Base-by-base conservation (phyloP, 2,888 invertebrate genomes). In the Ferdinandea cuprea region DNA sequence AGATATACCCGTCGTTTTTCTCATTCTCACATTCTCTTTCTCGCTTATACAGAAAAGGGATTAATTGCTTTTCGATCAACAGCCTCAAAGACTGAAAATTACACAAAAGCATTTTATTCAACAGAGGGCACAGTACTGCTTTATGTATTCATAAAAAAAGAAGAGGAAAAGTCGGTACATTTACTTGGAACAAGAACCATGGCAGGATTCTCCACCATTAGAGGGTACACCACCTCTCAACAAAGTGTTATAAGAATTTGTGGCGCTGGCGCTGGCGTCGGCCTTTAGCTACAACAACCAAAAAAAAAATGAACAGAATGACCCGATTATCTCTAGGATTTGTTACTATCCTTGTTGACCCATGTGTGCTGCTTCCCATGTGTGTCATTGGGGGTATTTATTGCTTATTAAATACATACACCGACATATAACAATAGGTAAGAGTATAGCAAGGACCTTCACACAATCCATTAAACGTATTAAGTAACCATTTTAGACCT, bases 81-180 rank as follows among this genome's bases (percentile, higher is more conserved):
- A 63, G 48, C 37, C 48, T 63, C 63, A 63, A 63, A 63, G 48
- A 48, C 48, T 35, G 28, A 28, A 63, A 25, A 63, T 50, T 63
- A 48, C 48, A 63, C 73, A 79, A 73, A 73, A 79, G 68, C 65
- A 3, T 66, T 66, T n/a, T 46, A 68, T 79, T 52, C 48, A 68
- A 79, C 40, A 61, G 54, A 46, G 46, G 52, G 35, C 50, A 59
- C n/a, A 44, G 35, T 50, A 59, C 15, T 35, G 8, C 11, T 40
- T 11, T 4, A 46, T 4, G 13, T 28, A 52, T 9, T 5, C 30
- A 13, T n/a, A 50, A 44, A 35, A 54, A 19, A 44, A 42, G 32
- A 42, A 13, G 3, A 13, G 3, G 11, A 8, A 17, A 54, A 32
- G 63, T 50, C 25, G 19, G 63, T 7, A 4, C 52, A 59, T 58